A percentile compares a stretch with the other conserved stretches of the same genome.
These are phyloP conservation scores for Otocyon megalotis DNA, from an alignment of 2,113 vertebrate genomes.

Conservation along the genomic window DNA sequence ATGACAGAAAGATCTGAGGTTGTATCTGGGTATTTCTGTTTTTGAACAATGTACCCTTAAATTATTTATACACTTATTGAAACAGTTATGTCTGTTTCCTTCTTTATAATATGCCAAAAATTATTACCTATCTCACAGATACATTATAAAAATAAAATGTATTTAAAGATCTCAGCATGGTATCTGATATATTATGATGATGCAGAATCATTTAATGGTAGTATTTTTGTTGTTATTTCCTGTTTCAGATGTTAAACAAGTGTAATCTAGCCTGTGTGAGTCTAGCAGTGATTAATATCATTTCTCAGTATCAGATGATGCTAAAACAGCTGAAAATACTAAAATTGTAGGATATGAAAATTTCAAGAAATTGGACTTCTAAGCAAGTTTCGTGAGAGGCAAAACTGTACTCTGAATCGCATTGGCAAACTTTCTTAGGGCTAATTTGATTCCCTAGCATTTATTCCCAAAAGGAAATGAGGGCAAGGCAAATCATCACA, in stretches of 20 bases:
- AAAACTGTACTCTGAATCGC: not conserved
- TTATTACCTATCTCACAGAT: not conserved
- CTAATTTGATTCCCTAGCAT: not conserved
- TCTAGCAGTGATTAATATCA: not conserved
- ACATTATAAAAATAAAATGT: not conserved
- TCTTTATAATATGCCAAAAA: not conserved
- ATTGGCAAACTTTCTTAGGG: not conserved
- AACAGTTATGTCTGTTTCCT: not conserved
- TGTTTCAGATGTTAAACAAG: conserved; percentile 11
- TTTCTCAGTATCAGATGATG: conserved; percentile 3
- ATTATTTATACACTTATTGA: not conserved
- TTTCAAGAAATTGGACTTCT: conserved; percentile 35
- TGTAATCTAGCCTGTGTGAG: not conserved
- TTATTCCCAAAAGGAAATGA: not conserved
- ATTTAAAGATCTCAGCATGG: not conserved
- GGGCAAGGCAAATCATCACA: not conserved
- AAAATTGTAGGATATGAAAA: conserved; percentile 7
- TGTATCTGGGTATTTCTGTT: not conserved
- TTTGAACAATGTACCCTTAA: not conserved
- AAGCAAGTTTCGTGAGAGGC: not conserved
- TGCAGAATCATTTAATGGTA: conserved; percentile 2
- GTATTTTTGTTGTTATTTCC: not conserved
- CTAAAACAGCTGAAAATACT: not conserved
- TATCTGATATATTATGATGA: not conserved
- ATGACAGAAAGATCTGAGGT: not conserved